Evolutionary conservation across 2,888 invertebrate species (phyloP).

Genomic region (Agonopterix alstromeriana): DNA sequence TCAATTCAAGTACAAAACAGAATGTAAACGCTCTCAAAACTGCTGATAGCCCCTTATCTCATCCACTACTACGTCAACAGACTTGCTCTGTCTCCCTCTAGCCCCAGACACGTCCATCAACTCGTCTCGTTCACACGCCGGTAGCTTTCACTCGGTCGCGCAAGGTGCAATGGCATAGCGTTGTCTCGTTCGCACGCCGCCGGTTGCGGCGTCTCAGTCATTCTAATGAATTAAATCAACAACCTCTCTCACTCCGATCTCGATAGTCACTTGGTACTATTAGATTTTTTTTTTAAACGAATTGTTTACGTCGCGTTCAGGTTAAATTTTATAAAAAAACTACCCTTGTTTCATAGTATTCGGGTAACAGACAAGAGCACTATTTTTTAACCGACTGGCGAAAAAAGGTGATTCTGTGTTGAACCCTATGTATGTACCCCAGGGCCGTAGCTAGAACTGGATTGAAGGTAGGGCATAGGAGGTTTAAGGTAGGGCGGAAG

Average conservation of each 20-base stretch:
- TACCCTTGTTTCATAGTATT: too few species aligned
- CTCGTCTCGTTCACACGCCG: slow-evolving; percentile 30
- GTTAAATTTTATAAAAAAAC: too few species aligned
- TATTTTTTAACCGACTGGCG: too few species aligned
- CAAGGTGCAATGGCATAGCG: slow-evolving; percentile 11
- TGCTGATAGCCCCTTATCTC: slow-evolving; percentile 74
- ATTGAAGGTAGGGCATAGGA: too few species aligned
- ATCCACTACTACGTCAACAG: slow-evolving; percentile 74
- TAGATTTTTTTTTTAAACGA: slow-evolving; percentile 58
- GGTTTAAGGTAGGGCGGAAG: too few species aligned
- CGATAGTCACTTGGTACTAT: slow-evolving; percentile 57
- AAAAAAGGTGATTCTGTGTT: too few species aligned
- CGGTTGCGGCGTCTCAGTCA: slow-evolving; percentile 42
- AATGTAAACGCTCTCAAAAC: slow-evolving; percentile 44
- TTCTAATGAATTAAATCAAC: slow-evolving; percentile 77
- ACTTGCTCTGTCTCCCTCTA: slow-evolving; percentile 43
- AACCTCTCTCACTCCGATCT: slow-evolving; percentile 68
- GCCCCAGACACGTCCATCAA: slow-evolving; percentile 22
- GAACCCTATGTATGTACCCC: too few species aligned
- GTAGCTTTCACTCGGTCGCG: slow-evolving; percentile 40
- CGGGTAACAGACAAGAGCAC: too few species aligned
- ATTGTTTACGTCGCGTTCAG: slow-evolving; percentile 21
- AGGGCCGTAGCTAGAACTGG: too few species aligned
- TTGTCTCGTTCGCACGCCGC: slow-evolving; percentile 37
- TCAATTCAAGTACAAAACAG: slow-evolving; percentile 40